A percentile compares a stretch with the other conserved stretches of the same genome.
These are phyloP conservation scores for Zosterops lateralis DNA, from an alignment of 2,113 vertebrate species.

Conservation along the genomic window DNA sequence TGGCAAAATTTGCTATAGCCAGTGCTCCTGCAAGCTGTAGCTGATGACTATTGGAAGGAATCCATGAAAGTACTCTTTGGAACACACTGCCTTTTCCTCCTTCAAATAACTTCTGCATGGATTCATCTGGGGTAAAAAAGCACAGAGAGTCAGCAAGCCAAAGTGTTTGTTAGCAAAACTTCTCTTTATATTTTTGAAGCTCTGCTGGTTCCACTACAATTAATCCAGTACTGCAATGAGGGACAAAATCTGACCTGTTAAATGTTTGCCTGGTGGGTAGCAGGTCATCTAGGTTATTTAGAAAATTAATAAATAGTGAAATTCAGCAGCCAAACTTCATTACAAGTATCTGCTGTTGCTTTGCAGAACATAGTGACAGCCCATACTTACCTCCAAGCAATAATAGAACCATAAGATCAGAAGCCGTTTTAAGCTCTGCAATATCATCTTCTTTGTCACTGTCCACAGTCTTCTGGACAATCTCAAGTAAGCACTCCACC, in stretches of 20 bases:
- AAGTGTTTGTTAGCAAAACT: background rate
- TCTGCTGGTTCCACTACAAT: background rate
- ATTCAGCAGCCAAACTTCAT: background rate
- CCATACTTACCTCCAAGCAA: slow-evolving; percentile 86
- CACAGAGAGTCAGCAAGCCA: background rate
- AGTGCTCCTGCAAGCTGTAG: slow-evolving; percentile 94
- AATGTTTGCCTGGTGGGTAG: background rate
- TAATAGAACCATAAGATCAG: slow-evolving; percentile 96
- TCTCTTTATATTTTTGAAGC: background rate
- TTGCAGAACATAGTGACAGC: background rate
- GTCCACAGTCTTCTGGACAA: slow-evolving; percentile 90
- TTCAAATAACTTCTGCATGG: slow-evolving; percentile 98
- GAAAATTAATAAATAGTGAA: background rate
- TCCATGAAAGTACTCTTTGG: slow-evolving; percentile 94
- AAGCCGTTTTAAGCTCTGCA: slow-evolving; percentile 94
- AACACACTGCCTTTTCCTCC: slow-evolving; percentile 95
- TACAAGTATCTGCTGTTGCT: background rate
- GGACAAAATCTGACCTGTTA: background rate
- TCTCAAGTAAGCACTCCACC: slow-evolving; percentile 93
- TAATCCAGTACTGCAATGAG: background rate
- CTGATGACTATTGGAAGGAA: slow-evolving; percentile 94
- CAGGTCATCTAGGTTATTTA: background rate
- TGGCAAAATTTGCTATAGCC: slow-evolving; percentile 97
- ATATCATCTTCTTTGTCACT: slow-evolving; percentile 92
- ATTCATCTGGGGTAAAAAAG: slow-evolving; percentile 85